Evolutionary conservation across 2,113 vertebrate species (phyloP), one percentile per base, ranked within the genome.

Genomic region (Cygnus buccinator): DNA sequence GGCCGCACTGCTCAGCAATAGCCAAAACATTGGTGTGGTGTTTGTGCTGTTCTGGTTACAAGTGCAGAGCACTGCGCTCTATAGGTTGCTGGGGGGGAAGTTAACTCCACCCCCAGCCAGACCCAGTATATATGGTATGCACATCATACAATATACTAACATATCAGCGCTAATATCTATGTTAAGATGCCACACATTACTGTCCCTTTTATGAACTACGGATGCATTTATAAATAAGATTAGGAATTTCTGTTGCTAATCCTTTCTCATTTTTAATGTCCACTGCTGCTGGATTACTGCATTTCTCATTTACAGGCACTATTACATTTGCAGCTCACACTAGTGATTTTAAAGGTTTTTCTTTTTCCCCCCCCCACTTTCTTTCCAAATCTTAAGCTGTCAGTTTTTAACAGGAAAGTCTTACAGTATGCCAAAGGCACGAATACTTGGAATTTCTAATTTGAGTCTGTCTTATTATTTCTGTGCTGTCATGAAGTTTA

Each of bases 181-280:
- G 88, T 65, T 86, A 70, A 88, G 28, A 11, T 93, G 65, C 67
- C 16, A 63, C 55, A n/a, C 71, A 35, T 50, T 90, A 19, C 28
- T 67, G 63, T 35, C 19, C 37, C 10, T 77, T 90, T 62, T 90
- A 37, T 67, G 80, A 87, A 75, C n/a, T 54, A 74, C 31, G 52
- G 81, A 89, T 65, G 75, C 10, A 78, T 84, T 94, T 94, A 23
- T 46, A 89, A 92, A 70, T 80, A 68, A 67, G 59, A 86, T 76
- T 54, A 70, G 29, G 46, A 82, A 10, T 75, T 82, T 80, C 66
- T 85, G 6, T 66, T 92, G 20, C 41, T 86, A 84, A 86, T 84
- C 57, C 80, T 91, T 84, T 35, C 33, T 71, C 84, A 48, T 59
- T 91, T 90, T 89, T 72, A 48, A 39, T 78, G 84, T 75, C 80